phyloP scores from a whole-genome alignment of 2,888 invertebrate genomes.

The Amphipoea oculea region DNA sequence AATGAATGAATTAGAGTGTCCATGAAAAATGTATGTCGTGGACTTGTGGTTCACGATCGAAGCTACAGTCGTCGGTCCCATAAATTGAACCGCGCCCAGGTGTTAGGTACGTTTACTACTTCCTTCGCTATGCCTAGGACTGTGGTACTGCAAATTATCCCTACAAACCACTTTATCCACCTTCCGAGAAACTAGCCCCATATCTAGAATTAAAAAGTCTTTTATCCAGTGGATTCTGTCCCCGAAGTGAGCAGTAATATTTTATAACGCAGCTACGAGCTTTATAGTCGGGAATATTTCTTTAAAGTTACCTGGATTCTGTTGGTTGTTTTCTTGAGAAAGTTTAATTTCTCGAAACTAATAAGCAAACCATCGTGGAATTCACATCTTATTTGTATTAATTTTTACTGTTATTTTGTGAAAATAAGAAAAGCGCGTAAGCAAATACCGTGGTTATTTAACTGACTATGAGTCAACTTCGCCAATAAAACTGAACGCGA shows the following conservation, averaged over 20 bases:
- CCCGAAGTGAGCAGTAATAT: constrained; percentile 44
- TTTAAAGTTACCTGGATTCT: constrained; percentile 10
- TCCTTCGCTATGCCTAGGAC: constrained; percentile 64
- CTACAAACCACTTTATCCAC: constrained; percentile 44
- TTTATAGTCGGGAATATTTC: constrained; percentile 25
- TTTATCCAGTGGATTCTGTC: constrained; percentile 47
- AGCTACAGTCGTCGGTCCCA: constrained; percentile 70
- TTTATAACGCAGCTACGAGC: constrained; percentile 39
- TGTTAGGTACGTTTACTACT: constrained; percentile 67
- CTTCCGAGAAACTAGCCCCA: constrained; percentile 42
- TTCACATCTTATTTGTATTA: background rate
- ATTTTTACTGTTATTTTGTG: background rate
- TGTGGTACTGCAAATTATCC: constrained; percentile 38
- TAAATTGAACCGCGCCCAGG: constrained; percentile 79
- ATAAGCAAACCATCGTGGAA: background rate
- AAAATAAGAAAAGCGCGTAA: background rate
- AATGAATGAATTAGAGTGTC: constrained; percentile 52
- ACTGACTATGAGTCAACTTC: background rate
- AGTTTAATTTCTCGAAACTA: background rate
- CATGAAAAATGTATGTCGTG: constrained; percentile 59
- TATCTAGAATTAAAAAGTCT: constrained; percentile 37
- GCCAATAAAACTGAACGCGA: background rate
- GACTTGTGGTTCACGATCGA: constrained; percentile 62
- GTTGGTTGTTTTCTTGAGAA: constrained; percentile 12
- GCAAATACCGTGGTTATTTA: background rate